These are phyloP conservation scores for Drosophila merina DNA, from an alignment of 2,888 invertebrate genomes.

Conservation along the genomic window DNA sequence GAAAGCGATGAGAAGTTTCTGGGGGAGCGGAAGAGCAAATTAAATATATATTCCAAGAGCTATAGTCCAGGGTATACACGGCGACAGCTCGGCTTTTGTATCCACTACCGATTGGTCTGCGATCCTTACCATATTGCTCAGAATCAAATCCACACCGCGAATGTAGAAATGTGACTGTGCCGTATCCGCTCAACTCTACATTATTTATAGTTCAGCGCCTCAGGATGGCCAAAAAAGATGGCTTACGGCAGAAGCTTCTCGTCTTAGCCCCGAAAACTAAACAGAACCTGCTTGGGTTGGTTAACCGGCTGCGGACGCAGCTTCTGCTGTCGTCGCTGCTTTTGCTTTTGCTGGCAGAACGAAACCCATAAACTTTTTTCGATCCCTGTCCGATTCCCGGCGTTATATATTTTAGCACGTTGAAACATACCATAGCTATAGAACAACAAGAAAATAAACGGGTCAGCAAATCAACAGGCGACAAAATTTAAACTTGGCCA, in stretches of 20 bases:
- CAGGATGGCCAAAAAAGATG: constrained; percentile 70
- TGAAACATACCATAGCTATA: constrained; percentile 44
- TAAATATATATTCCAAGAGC: constrained; percentile 1
- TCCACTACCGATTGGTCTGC: constrained; percentile 46
- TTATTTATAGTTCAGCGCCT: constrained; percentile 80
- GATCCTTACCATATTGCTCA: constrained; percentile 78
- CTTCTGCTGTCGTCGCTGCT: constrained; percentile 22
- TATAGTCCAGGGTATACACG: constrained; percentile 9
- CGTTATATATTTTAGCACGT: constrained; percentile 71
- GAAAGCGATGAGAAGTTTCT: constrained; percentile 79
- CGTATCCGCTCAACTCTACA: constrained; percentile 71
- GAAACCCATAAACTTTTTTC: constrained; percentile 72
- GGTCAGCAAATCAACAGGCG: constrained; percentile 9
- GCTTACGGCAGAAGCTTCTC: constrained; percentile 72
- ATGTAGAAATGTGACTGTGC: constrained; percentile 81
- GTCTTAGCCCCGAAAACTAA: constrained; percentile 54
- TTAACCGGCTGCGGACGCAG: constrained; percentile 73
- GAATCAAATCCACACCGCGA: constrained; percentile 79
- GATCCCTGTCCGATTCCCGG: constrained; percentile 48
- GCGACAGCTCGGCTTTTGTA: constrained; percentile 40
- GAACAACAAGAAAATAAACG: constrained; percentile 23
- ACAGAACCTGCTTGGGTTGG: constrained; percentile 75
- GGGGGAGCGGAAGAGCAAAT: constrained; percentile 33
- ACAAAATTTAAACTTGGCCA: constrained; percentile 47
- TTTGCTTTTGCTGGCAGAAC: constrained; percentile 47